Percentiles rank a stretch among this genome's conserved stretches.
Conservation (phyloP, 2,888 invertebrate genomes). For the Rhamphomyia laevipes region DNA sequence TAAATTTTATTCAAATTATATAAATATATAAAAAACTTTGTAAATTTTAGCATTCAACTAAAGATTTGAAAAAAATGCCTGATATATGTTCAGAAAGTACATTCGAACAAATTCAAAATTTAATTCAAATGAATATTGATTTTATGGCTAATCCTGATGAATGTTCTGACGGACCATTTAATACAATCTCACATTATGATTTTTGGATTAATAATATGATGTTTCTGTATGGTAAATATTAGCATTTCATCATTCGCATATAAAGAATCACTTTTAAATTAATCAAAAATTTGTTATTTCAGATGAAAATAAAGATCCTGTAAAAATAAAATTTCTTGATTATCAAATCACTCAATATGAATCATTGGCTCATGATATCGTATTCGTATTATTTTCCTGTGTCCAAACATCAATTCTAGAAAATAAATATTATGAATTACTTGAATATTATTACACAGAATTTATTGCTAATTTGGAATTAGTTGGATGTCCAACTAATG, state of each 20-base stretch:
- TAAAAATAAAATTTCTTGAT: conserved; percentile 45
- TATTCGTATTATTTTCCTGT: conserved; percentile 46
- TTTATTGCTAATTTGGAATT: conserved; percentile 37
- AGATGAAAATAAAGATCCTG: conserved; percentile 31
- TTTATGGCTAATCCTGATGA: conserved; percentile 18
- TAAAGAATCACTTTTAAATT: no score
- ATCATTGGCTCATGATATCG: conserved; percentile 42
- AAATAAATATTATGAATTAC: conserved; percentile 39
- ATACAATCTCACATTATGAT: conserved; percentile 44
- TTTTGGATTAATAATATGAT: conserved; percentile 52
- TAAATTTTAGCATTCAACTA: conserved; percentile 6
- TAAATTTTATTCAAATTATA: no score
- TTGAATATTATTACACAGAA: conserved; percentile 41
- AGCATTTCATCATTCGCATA: no score
- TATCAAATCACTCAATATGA: conserved; percentile 45
- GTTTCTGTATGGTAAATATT: conserved; percentile 36
- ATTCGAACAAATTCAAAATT: conserved; percentile 17
- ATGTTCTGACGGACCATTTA: conserved; percentile 37
- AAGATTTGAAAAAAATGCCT: conserved; percentile 12
- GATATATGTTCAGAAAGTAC: conserved; percentile 10
- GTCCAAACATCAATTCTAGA: conserved; percentile 35
- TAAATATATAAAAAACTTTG: no score
- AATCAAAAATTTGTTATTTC: conserved; percentile 2
- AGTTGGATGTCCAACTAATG: conserved; percentile 32
- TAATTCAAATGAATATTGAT: conserved; percentile 18